Base-by-base conservation (phyloP, 2,888 invertebrate genomes). In the Mamestra brassicae region DNA sequence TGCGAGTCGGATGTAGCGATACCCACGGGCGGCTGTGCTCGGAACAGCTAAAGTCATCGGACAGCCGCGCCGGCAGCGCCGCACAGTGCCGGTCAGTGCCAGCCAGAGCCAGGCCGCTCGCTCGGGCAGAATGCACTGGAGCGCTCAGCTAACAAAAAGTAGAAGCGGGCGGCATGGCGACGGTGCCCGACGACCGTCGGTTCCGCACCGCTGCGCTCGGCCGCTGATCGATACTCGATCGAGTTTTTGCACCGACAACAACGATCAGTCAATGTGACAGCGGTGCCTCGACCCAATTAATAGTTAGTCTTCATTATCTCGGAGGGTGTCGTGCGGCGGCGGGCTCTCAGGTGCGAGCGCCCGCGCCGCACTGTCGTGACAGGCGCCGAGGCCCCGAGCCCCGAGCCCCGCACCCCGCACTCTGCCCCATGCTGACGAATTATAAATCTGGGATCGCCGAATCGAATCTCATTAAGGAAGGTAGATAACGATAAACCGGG, bases 241-340 rank as follows among this genome's bases (percentile, higher is more conserved):
- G 68, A 74, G 72, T 85, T 83, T 81, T 85, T 87, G 85, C 78
- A 47, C 26, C 17, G 58, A 76, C 71, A 69, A 50, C 67, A 72
- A 64, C 82, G 79, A 82, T 79, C 80, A 78, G 65, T 81, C 79
- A 72, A 73, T 64, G 75, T 76, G 72, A 79, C 75, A 80, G 78
- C 74, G 75, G 66, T 71, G 78, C 80, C 72, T 74, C 80, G 72
- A 74, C 73, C 86, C 85, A 86, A 88, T 89, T 86, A 87, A 84
- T 86, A 85, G 84, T 84, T 85, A 83, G 74, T 80, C 76, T 83
- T 85, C 77, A 85, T 84, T 80, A 83, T 72, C 76, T 78, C 63
- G 62, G 61, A 63, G 52, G 64, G 74, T 78, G 78, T 84, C 42
- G 47, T 47, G 11, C 47, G 64, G 64, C 62, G 65, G 73, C 74